These are phyloP conservation scores for Nannospalax galili DNA, from an alignment of 2,113 vertebrate species.

Conservation along the genomic window DNA sequence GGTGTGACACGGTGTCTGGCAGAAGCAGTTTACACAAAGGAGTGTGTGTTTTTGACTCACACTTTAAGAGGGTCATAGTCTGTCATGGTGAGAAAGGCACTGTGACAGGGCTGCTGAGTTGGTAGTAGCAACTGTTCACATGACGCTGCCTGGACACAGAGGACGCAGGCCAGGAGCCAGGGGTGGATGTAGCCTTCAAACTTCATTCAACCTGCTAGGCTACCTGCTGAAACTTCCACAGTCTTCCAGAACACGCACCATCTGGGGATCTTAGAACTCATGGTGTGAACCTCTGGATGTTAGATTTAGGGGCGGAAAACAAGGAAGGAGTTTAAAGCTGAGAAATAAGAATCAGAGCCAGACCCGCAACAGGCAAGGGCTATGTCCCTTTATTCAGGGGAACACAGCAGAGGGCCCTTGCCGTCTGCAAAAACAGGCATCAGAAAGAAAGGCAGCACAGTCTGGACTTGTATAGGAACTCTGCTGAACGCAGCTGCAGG, in stretches of 20 bases:
- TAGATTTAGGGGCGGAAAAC: too few relatives aligned
- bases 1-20: neutral
- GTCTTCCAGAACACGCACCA: neutral
- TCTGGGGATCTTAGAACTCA: too few relatives aligned
- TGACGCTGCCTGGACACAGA: too few relatives aligned
- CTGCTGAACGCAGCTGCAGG: too few relatives aligned
- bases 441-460: too few relatives aligned
- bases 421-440: too few relatives aligned
- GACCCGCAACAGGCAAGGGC: too few relatives aligned
- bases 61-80: neutral
- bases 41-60: neutral
- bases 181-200: neutral
- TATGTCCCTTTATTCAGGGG: too few relatives aligned
- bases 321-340: too few relatives aligned
- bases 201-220: neutral
- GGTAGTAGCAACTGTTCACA: rapidly evolving
- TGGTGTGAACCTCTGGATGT: neutral
- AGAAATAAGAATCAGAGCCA: too few relatives aligned
- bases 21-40: neutral
- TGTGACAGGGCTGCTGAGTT: neutral
- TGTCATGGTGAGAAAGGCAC: neutral
- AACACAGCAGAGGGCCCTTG: too few relatives aligned
- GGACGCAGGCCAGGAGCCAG: neutral
- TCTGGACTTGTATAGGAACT: too few relatives aligned
- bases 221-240: neutral